Percentiles rank a stretch among this genome's conserved stretches.
Evolutionary conservation across 2,888 invertebrate genomes (phyloP).

Genomic region (Carterocephalus palaemon): DNA sequence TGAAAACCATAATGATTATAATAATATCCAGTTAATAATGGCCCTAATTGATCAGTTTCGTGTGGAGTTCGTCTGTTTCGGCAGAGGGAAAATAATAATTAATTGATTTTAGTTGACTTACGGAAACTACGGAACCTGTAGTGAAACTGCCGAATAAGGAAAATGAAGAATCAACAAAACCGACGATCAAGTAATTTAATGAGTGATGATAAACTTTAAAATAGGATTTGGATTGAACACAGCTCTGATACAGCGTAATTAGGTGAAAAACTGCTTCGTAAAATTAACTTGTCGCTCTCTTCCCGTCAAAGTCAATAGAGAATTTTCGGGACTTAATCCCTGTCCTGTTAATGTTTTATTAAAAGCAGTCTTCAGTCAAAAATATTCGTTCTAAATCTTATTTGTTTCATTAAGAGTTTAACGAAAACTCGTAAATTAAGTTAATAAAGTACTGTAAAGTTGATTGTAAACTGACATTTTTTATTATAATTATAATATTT

Average conservation of each 20-base stretch:
- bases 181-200: neutral
- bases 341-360: constrained; percentile 23
- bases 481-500: too few relatives aligned
- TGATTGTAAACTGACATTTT: too few relatives aligned
- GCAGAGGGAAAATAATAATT: too few relatives aligned
- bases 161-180: too few relatives aligned
- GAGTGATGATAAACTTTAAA: neutral
- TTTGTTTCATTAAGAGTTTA: constrained; percentile 8
- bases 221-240: neutral
- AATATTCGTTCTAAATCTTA: constrained; percentile 20
- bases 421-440: neutral
- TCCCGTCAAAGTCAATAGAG: constrained; percentile 15
- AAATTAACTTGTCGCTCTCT: constrained; percentile 7
- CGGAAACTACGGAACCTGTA: too few relatives aligned
- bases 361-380: constrained; percentile 25
- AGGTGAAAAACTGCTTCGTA: constrained; percentile 2
- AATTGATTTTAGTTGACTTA: too few relatives aligned
- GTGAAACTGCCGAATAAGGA: too few relatives aligned
- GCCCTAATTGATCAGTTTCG: too few relatives aligned
- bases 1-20: too few relatives aligned
- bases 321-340: constrained; percentile 23
- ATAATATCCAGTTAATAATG: too few relatives aligned
- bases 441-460: too few relatives aligned
- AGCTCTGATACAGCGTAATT: constrained; percentile 2
- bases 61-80: too few relatives aligned